Percentiles rank a stretch among this genome's conserved stretches.
Conservation (phyloP, 2,888 invertebrate species). For the Rugalucina vietnamica region DNA sequence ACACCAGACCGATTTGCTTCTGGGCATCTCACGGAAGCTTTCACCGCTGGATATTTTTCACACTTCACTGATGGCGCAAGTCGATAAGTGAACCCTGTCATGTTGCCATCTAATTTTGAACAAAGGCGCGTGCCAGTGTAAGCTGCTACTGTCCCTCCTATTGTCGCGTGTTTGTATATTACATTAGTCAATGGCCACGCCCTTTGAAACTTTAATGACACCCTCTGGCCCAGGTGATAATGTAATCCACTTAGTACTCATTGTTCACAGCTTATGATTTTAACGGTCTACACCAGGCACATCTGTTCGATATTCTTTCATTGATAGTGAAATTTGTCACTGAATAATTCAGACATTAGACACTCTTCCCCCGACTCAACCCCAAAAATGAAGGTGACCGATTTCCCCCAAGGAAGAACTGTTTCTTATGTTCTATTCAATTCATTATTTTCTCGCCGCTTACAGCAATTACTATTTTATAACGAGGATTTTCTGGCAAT, state of each 20-base stretch:
- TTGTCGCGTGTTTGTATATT: constrained; percentile 63
- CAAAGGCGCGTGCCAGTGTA: constrained; percentile 54
- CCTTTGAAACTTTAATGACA: constrained; percentile 11
- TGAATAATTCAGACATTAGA: no score
- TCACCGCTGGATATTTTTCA: constrained; percentile 46
- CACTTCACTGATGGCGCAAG: constrained; percentile 40
- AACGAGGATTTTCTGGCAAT: no score
- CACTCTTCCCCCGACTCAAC: no score
- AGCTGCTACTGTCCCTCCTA: constrained; percentile 51
- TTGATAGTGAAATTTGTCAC: not conserved
- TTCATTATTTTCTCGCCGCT: no score
- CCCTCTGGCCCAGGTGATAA: constrained; percentile 50
- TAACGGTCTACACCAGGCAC: constrained; percentile 53
- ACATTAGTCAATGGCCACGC: constrained; percentile 51
- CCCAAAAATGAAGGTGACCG: no score
- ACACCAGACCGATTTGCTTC: not conserved
- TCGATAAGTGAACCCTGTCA: constrained; percentile 2
- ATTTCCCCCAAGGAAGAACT: no score
- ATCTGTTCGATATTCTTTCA: constrained; percentile 58
- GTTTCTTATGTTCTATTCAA: no score
- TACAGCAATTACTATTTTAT: no score
- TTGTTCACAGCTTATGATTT: constrained; percentile 42
- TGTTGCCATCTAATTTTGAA: constrained; percentile 8
- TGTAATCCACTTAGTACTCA: constrained; percentile 58
- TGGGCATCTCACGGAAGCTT: not conserved